A percentile compares a stretch with the other conserved stretches of the same genome.
Evolutionary conservation across 1,140 invertebrate species (phyloP).

Genomic region (Drosophila truncata): DNA sequence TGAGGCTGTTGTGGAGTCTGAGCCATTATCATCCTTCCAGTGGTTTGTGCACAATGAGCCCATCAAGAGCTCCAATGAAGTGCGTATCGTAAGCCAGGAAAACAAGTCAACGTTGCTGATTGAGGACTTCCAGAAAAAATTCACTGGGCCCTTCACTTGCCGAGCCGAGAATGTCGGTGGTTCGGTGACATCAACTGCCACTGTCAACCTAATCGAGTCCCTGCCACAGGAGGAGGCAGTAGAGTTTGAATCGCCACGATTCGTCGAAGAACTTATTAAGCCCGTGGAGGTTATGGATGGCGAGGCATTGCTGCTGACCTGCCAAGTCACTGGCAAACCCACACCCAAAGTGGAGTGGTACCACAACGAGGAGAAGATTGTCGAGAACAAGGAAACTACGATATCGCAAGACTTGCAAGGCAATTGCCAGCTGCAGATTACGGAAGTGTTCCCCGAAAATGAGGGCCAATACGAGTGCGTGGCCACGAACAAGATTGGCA

Average conservation of each 20-base stretch:
- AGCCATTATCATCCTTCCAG: constrained; percentile 93
- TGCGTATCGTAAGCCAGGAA: constrained; percentile 90
- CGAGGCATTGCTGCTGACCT: constrained; percentile 93
- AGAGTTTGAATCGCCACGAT: constrained; percentile 90
- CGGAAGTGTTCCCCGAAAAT: constrained; percentile 98
- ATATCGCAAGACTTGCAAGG: constrained; percentile 92
- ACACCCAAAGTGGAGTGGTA: constrained; percentile 93
- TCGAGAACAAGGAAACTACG: constrained; percentile 92
- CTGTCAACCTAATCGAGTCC: constrained; percentile 89
- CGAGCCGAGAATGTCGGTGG: constrained; percentile 95
- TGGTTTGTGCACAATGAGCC: constrained; percentile 92
- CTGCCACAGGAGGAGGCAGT: constrained; percentile 87
- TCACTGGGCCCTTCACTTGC: constrained; percentile 93
- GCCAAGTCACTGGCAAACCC: constrained; percentile 92
- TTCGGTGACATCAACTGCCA: constrained; percentile 93
- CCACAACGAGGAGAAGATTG: constrained; percentile 90
- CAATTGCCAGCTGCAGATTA: constrained; percentile 93
- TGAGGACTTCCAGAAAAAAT: constrained; percentile 90
- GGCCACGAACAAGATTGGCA: constrained; percentile 94
- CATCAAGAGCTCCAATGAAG: constrained; percentile 87
- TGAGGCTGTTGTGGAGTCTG: constrained; percentile 91
- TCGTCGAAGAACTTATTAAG: constrained; percentile 89
- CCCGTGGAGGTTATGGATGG: constrained; percentile 96
- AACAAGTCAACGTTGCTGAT: constrained; percentile 94
- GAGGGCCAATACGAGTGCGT: constrained; percentile 94